Evolutionary conservation across 2,113 vertebrate genomes (phyloP).

Genomic region (Talpa occidentalis): DNA sequence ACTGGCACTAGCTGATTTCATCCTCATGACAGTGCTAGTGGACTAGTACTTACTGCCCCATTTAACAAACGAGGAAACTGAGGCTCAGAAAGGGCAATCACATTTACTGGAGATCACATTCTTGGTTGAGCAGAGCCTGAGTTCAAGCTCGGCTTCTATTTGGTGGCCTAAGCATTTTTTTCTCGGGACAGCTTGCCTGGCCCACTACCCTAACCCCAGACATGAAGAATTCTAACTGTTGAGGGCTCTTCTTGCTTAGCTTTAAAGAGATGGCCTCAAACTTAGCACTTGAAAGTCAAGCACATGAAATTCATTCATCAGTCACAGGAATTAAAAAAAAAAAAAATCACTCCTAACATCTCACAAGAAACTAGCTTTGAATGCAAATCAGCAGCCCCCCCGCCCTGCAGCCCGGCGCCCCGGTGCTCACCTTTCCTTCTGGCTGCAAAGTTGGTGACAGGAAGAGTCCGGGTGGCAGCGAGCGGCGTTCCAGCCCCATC

Average conservation of each 20-base stretch:
- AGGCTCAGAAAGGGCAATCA: neutral
- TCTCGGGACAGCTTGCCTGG: neutral
- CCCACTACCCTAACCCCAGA: slow-evolving; percentile 55
- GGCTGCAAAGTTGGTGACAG: neutral
- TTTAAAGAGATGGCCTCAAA: slow-evolving; percentile 51
- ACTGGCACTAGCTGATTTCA: neutral
- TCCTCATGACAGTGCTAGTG: neutral
- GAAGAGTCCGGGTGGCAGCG: too few species aligned
- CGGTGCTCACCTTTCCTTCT: neutral
- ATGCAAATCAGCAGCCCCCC: neutral
- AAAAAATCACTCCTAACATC: neutral
- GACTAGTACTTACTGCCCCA: neutral
- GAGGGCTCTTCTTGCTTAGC: slow-evolving; percentile 14
- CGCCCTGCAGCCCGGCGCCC: neutral
- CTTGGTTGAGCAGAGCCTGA: neutral
- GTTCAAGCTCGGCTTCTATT: neutral
- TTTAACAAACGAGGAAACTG: neutral
- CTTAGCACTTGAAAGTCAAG: slow-evolving; percentile 56
- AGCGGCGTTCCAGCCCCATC: neutral
- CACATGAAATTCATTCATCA: slow-evolving; percentile 50
- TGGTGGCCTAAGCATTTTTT: neutral
- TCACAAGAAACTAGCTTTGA: neutral
- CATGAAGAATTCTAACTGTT: slow-evolving; percentile 18
- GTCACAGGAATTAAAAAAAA: neutral
- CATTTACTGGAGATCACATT: neutral